Base-by-base conservation (phyloP, 2,113 vertebrate genomes). In the Ceyx cyanopectus region DNA sequence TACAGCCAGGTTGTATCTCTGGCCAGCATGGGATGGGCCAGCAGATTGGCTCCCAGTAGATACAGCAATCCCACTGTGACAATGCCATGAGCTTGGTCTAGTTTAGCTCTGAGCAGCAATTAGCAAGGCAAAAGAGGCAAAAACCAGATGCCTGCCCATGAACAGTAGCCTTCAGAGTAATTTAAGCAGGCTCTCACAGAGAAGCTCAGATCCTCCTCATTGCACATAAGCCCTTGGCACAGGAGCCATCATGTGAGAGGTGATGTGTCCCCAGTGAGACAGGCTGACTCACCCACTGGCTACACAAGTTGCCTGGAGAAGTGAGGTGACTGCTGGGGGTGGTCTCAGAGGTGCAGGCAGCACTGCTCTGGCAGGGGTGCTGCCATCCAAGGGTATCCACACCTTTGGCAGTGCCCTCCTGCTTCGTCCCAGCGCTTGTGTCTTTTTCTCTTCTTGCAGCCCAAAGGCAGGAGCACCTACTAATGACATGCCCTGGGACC, bases 201-300 rank as follows among this genome's bases (percentile, higher is more conserved):
- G 26, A 74, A 54, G 20, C 61, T 82, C 1, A 2, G 74, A 69
- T 79, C 46, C 30, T 80, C 56, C 75, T 66, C 1, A 2, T 10
- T 48, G 66, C 11, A 34, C 43, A 19, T 6, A 41, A 46, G 48
- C 48, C 1, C 2, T 13, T 0, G 1, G 43, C 2, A 4, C 56
- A 23, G 72, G 16, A 69, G 45, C 45, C 46, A 69, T 50, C 30
- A 18, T 19, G 20, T 21, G 67, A 65, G 66, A 30, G 45, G 57
- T 66, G 43, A 60, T 1, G 6, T 32, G 72, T 86, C 51, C 72
- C 27, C 1, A 0, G 30, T 54, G 76, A 89, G 72, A 54, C 93
- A 89, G 32, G 51, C 11, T 82, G 93, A 85, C 70, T 89, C 77
- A 69, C 30, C 19, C 0, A 0, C 12, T 0, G 0, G 23, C 37